phyloP scores from a whole-genome alignment of 1,140 invertebrate species.

The Nephotettix cincticeps region DNA sequence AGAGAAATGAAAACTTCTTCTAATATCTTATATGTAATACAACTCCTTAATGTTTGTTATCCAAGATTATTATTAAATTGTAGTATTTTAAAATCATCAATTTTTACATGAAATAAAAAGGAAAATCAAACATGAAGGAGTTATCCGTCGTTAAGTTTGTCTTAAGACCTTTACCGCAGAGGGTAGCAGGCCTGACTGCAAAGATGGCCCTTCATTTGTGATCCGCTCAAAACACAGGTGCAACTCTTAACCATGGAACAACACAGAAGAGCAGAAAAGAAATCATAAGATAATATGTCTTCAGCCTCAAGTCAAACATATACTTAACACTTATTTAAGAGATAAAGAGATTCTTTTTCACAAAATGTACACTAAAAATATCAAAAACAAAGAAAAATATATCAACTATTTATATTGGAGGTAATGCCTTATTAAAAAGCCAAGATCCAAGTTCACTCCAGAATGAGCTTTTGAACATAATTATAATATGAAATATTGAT shows the following conservation, averaged over 20 bases:
- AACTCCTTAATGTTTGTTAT: not conserved
- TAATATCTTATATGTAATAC: not conserved
- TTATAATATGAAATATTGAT: too few species aligned
- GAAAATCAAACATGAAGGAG: not conserved
- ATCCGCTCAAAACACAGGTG: not conserved
- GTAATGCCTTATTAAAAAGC: too few species aligned
- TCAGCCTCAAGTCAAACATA: too few species aligned
- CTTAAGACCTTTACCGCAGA: conserved; percentile 11
- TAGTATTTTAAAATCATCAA: not conserved
- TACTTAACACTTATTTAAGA: too few species aligned
- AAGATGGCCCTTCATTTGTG: conserved; percentile 6
- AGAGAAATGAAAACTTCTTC: not conserved
- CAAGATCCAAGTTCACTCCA: too few species aligned
- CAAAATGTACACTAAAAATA: too few species aligned
- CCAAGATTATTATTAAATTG: not conserved
- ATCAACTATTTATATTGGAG: too few species aligned
- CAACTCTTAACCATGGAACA: conserved; percentile 20
- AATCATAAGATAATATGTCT: conserved; percentile 1
- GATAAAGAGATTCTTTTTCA: too few species aligned
- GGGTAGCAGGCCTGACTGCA: conserved; percentile 13
- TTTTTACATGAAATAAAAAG: not conserved
- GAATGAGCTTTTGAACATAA: too few species aligned
- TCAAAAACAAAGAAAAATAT: too few species aligned
- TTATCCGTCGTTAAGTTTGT: not conserved
- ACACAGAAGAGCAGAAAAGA: conserved; percentile 20